These are phyloP conservation scores for Cranoglanis bouderius DNA, from an alignment of 2,113 vertebrate species.

Conservation along the genomic window DNA sequence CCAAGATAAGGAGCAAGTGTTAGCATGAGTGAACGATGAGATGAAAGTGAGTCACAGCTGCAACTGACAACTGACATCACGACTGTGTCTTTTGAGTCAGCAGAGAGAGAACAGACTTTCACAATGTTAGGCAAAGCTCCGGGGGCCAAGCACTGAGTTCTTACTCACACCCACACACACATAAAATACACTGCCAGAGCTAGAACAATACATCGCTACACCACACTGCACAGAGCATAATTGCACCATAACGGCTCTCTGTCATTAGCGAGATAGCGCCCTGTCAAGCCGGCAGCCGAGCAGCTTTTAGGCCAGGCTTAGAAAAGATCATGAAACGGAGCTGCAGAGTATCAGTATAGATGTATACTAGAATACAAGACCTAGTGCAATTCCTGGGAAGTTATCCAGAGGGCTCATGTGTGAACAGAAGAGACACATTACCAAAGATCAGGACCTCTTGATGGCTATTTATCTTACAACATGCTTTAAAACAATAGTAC, in stretches of 20 bases:
- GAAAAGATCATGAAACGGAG: background rate
- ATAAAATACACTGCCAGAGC: background rate
- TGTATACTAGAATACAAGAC: too few species aligned
- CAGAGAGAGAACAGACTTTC: constrained; percentile 18
- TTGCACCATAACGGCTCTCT: constrained; percentile 37
- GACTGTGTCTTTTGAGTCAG: constrained; percentile 39
- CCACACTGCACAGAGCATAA: constrained; percentile 39
- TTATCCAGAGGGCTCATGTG: background rate
- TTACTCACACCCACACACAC: constrained; percentile 1
- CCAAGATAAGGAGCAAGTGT: constrained; percentile 10
- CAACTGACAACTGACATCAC: constrained; percentile 9
- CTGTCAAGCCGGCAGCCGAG: background rate
- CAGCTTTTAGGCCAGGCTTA: background rate
- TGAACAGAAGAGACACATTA: background rate
- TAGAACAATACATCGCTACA: constrained; percentile 41
- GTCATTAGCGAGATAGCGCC: constrained; percentile 43
- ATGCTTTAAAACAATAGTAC: background rate
- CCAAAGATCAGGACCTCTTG: background rate
- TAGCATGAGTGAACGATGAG: constrained; percentile 29
- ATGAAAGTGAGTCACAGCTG: constrained; percentile 24
- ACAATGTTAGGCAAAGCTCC: background rate
- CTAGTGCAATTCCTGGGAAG: too few species aligned
- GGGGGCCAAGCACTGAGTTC: background rate
- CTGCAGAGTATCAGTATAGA: background rate
- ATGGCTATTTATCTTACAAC: background rate